Conservation (phyloP, 2,888 invertebrate genomes). For the Brenthis hecate region DNA sequence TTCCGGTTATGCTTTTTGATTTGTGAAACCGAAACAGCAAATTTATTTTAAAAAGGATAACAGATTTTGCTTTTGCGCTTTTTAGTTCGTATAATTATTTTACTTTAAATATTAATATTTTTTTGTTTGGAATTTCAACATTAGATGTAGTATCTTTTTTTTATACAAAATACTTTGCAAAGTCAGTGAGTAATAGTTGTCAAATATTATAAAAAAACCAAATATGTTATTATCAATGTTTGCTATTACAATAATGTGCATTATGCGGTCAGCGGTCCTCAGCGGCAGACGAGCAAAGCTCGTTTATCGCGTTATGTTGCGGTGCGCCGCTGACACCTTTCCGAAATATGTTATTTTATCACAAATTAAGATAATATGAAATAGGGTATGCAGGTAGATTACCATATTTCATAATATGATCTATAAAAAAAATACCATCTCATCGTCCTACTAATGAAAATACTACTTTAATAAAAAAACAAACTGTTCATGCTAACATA, state of each 20-base stretch:
- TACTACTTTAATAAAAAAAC: too few species aligned
- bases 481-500: too few species aligned
- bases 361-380: not conserved
- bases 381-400: not conserved
- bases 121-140: too few species aligned
- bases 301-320: conserved; percentile 35
- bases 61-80: too few species aligned
- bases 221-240: conserved; percentile 16
- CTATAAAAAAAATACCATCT: not conserved
- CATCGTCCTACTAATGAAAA: too few species aligned
- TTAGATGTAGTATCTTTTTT: too few species aligned
- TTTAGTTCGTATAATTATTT: too few species aligned
- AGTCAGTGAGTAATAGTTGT: not conserved
- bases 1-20: too few species aligned
- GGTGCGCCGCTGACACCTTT: conserved; percentile 19
- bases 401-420: conserved; percentile 9
- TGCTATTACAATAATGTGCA: conserved; percentile 13
- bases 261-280: conserved; percentile 34
- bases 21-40: too few species aligned
- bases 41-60: too few species aligned
- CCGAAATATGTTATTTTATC: conserved; percentile 21
- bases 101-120: too few species aligned
- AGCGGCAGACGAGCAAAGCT: conserved; percentile 36
- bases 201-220: not conserved
- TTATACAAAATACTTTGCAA: not conserved